Percentiles rank a stretch among this genome's conserved stretches.
phyloP scores from a whole-genome alignment of 2,113 vertebrate genomes.

The Carettochelys insculpta region DNA sequence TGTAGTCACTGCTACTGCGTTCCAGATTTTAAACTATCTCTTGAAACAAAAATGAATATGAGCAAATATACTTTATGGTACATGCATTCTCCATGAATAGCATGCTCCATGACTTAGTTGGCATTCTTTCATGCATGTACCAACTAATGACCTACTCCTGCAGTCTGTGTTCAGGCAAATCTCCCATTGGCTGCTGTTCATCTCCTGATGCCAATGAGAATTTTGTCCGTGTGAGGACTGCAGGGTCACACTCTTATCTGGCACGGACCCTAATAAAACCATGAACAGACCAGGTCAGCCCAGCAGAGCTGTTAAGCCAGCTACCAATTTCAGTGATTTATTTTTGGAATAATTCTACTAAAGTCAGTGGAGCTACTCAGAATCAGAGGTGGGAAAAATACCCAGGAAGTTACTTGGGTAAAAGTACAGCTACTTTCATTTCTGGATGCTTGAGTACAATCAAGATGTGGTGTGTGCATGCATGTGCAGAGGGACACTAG shows the following conservation, averaged over 20 bases:
- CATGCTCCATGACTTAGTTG: conserved; percentile 36
- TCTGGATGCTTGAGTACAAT: too few species aligned
- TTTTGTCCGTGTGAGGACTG: conserved; percentile 48
- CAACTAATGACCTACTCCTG: conserved; percentile 51
- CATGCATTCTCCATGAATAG: neutral
- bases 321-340: neutral
- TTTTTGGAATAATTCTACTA: conserved; percentile 1
- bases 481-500: too few species aligned
- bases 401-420: too few species aligned
- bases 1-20: conserved; percentile 31
- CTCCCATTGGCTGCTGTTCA: conserved; percentile 1
- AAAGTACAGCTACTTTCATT: too few species aligned
- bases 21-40: conserved; percentile 37
- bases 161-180: conserved; percentile 33
- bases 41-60: conserved; percentile 18
- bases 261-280: neutral
- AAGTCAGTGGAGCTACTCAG: too few species aligned
- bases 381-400: too few species aligned
- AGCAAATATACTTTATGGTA: conserved; percentile 6
- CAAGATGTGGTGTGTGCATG: too few species aligned
- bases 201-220: conserved; percentile 21
- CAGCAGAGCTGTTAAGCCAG: conserved; percentile 32
- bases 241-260: conserved; percentile 45
- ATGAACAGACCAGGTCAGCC: conserved; percentile 49
- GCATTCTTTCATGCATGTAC: conserved; percentile 46